These are phyloP conservation scores for Andrena marginata DNA, from an alignment of 2,888 invertebrate species.

Conservation along the genomic window DNA sequence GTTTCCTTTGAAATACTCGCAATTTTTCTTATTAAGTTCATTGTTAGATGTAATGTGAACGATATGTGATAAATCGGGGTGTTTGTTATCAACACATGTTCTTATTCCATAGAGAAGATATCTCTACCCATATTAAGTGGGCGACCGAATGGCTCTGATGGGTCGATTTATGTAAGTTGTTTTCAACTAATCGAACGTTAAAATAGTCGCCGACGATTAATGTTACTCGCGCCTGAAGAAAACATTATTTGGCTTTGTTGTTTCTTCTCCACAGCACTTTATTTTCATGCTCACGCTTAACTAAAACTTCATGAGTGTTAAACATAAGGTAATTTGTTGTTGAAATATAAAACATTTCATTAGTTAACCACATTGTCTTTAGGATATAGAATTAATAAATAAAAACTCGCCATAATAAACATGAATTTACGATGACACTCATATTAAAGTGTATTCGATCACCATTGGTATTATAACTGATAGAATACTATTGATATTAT, in stretches of 20 bases:
- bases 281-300: constrained; percentile 75
- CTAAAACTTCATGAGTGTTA: constrained; percentile 72
- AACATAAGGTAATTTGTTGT: constrained; percentile 57
- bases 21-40: constrained; percentile 26
- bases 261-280: constrained; percentile 64
- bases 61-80: constrained; percentile 41
- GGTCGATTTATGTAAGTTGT: constrained; percentile 81
- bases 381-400: constrained; percentile 36
- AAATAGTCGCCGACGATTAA: constrained; percentile 64
- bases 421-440: constrained; percentile 12
- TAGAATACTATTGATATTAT: constrained; percentile 12
- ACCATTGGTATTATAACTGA: constrained; percentile 14
- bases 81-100: constrained; percentile 76
- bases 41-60: constrained; percentile 36
- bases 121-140: constrained; percentile 82
- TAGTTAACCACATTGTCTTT: constrained; percentile 78
- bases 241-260: constrained; percentile 67
- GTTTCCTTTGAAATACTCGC: background rate
- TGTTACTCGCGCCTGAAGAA: constrained; percentile 61
- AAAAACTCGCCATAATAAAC: constrained; percentile 5
- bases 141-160: constrained; percentile 80
- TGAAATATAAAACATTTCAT: constrained; percentile 60
- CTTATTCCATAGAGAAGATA: constrained; percentile 83
- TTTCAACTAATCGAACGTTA: constrained; percentile 73
- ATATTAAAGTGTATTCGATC: constrained; percentile 2